phyloP scores from a whole-genome alignment of 2,888 invertebrate genomes.

The Nebria salina region DNA sequence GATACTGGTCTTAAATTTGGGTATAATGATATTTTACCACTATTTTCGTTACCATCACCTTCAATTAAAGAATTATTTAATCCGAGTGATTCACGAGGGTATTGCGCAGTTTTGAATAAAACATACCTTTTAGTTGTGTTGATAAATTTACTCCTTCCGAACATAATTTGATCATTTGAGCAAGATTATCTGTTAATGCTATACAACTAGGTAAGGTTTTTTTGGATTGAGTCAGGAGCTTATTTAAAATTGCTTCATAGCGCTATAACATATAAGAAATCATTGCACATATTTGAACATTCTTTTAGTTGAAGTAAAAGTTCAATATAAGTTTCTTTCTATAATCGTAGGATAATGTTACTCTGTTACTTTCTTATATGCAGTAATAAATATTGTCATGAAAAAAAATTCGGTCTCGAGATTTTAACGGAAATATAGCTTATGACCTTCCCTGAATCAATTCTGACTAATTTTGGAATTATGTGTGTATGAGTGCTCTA shows the following conservation, averaged over 20 bases:
- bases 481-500: no score
- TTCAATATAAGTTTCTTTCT: background rate
- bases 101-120: background rate
- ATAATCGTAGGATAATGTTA: no score
- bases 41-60: background rate
- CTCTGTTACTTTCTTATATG: no score
- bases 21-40: background rate
- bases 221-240: conserved; percentile 7
- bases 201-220: background rate
- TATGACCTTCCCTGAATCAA: no score
- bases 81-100: background rate
- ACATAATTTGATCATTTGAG: background rate
- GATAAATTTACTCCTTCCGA: background rate
- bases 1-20: conserved; percentile 16
- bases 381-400: no score
- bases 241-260: background rate
- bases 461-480: no score
- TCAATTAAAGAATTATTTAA: background rate
- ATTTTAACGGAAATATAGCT: no score
- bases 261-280: background rate
- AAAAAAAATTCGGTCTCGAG: no score
- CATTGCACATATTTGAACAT: background rate
- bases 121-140: background rate
- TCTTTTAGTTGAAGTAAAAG: background rate
- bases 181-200: conserved; percentile 1